Percentiles rank a stretch among this genome's conserved stretches.
These are phyloP conservation scores for Rhagonycha lutea DNA, from an alignment of 2,888 invertebrate genomes.

Conservation along the genomic window DNA sequence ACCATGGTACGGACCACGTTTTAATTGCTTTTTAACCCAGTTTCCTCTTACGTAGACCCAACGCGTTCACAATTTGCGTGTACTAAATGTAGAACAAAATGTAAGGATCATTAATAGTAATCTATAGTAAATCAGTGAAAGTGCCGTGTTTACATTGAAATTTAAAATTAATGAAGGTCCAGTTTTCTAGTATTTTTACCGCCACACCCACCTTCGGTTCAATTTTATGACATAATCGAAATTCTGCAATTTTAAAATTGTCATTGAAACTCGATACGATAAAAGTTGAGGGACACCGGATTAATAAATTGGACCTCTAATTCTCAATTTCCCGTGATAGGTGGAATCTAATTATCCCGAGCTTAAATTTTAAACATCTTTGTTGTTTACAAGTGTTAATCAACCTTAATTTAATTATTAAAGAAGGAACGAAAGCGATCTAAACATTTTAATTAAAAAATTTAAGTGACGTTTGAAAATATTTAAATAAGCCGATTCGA, in stretches of 20 bases:
- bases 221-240: not conserved
- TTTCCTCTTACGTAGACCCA: conserved; percentile 18
- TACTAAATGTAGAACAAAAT: conserved; percentile 31
- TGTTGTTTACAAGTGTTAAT: not conserved
- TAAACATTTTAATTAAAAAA: not conserved
- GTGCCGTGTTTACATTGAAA: conserved; percentile 22
- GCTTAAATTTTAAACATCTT: not conserved
- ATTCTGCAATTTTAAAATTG: not conserved
- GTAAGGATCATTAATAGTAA: conserved; percentile 20
- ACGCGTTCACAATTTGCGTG: conserved; percentile 35
- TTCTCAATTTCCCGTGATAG: too few relatives aligned
- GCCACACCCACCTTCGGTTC: conserved; percentile 9
- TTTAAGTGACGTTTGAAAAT: not conserved
- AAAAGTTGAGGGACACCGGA: not conserved
- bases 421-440: not conserved
- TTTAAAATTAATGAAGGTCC: conserved; percentile 18
- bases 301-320: not conserved
- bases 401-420: not conserved
- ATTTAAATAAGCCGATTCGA: not conserved
- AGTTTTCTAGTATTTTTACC: conserved; percentile 11
- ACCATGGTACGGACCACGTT: not conserved
- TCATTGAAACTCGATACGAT: not conserved
- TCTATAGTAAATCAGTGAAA: conserved; percentile 25
- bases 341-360: not conserved
- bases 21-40: not conserved